Evolutionary conservation across 1,140 invertebrate genomes (phyloP).

Genomic region (Pectinophora gossypiella): DNA sequence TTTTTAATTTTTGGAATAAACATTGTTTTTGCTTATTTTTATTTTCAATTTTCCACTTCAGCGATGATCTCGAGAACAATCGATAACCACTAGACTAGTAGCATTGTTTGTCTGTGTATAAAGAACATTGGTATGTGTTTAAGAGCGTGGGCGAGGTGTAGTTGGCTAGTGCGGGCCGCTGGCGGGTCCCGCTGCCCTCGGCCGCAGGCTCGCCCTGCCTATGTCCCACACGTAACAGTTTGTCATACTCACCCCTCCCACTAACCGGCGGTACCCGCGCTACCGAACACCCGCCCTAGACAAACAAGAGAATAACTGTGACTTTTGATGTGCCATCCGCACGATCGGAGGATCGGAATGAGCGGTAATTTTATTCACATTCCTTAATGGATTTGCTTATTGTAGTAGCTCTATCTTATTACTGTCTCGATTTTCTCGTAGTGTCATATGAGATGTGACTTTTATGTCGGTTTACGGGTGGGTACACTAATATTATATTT

Average conservation of each 20-base stretch:
- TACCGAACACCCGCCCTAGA: constrained; percentile 18
- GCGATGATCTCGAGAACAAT: background rate
- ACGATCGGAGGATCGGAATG: constrained; percentile 55
- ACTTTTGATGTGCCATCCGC: constrained; percentile 53
- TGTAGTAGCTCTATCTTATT: constrained; percentile 69
- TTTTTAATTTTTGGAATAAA: constrained; percentile 25
- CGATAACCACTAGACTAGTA: too few species aligned
- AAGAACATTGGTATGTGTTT: too few species aligned
- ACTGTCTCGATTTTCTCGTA: constrained; percentile 70
- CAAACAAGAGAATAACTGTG: constrained; percentile 41
- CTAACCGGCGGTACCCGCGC: constrained; percentile 30
- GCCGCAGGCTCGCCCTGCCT: background rate
- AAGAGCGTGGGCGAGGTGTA: background rate
- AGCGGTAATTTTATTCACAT: constrained; percentile 68
- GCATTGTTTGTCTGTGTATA: too few species aligned
- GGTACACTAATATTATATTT: constrained; percentile 73
- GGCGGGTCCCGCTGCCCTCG: background rate
- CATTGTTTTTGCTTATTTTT: constrained; percentile 35
- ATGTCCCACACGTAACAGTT: constrained; percentile 32
- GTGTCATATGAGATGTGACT: constrained; percentile 57
- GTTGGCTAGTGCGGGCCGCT: background rate
- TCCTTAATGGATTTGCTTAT: constrained; percentile 68
- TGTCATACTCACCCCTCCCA: constrained; percentile 28
- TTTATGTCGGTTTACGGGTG: constrained; percentile 64
- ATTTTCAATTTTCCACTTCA: constrained; percentile 58